Evolutionary conservation across 2,113 vertebrate species (phyloP).

Genomic region (Vanacampus margaritifer): DNA sequence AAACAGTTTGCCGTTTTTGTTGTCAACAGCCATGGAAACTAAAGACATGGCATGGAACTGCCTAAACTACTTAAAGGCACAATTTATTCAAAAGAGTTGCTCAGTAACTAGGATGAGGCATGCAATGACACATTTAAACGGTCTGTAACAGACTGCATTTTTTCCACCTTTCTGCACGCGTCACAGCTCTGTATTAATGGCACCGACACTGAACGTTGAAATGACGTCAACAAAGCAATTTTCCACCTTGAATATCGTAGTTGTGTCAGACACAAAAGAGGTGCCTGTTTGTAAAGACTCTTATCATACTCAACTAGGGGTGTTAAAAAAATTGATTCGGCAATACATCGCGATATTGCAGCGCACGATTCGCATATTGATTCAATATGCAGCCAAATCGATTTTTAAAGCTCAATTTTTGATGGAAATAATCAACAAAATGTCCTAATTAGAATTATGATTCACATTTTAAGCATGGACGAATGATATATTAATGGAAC

Average conservation of each 20-base stretch:
- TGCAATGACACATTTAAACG: neutral
- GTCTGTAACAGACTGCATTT: neutral
- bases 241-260: neutral
- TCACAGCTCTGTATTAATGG: neutral
- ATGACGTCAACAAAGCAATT: neutral
- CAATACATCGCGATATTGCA: too few relatives aligned
- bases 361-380: too few relatives aligned
- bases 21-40: slow-evolving; percentile 39
- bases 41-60: slow-evolving; percentile 15
- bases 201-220: neutral
- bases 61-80: slow-evolving; percentile 21
- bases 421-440: too few relatives aligned
- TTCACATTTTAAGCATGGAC: too few relatives aligned
- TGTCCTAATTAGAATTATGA: too few relatives aligned
- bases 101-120: slow-evolving; percentile 9
- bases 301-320: too few relatives aligned
- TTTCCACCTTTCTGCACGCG: neutral
- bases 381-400: too few relatives aligned
- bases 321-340: too few relatives aligned
- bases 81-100: slow-evolving; percentile 31
- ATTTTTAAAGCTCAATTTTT: too few relatives aligned
- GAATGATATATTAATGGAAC: too few relatives aligned
- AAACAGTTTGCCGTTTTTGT: slow-evolving; percentile 14
- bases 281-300: neutral
- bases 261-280: neutral